phyloP scores from a whole-genome alignment of 2,888 invertebrate species.

The Hydropsyche betteni region DNA sequence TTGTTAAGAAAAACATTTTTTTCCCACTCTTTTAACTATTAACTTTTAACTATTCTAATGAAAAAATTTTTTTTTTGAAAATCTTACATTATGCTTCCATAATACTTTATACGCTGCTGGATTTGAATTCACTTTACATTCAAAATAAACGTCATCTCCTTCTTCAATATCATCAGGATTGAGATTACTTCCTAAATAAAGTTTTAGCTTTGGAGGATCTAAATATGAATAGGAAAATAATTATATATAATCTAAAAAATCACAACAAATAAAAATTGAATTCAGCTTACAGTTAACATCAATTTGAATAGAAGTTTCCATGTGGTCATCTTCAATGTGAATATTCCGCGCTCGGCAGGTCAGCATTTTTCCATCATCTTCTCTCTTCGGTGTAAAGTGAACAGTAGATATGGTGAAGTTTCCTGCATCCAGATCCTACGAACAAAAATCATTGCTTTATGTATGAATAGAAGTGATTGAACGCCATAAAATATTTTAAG shows the following conservation, averaged over 20 bases:
- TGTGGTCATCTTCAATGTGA: constrained; percentile 74
- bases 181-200: constrained; percentile 77
- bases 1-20: not conserved
- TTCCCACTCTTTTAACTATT: not conserved
- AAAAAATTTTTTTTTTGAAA: not conserved
- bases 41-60: no score
- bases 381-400: constrained; percentile 77
- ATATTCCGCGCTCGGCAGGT: constrained; percentile 85
- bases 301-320: constrained; percentile 82
- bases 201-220: constrained; percentile 71
- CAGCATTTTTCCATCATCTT: constrained; percentile 80
- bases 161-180: constrained; percentile 83
- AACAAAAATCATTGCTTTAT: constrained; percentile 9
- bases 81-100: constrained; percentile 82
- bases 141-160: constrained; percentile 62
- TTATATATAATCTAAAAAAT: no score
- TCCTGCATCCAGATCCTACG: constrained; percentile 80
- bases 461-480: no score
- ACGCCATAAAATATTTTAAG: no score
- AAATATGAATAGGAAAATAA: not conserved
- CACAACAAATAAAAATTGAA: not conserved
- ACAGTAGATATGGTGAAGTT: constrained; percentile 83
- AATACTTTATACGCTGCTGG: constrained; percentile 81
- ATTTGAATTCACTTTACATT: constrained; percentile 81
- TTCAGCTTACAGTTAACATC: constrained; percentile 86